Percentiles rank a stretch among this genome's conserved stretches.
Conservation (phyloP, 2,797 vertebrate genomes). For the Eulemur mongoz region DNA sequence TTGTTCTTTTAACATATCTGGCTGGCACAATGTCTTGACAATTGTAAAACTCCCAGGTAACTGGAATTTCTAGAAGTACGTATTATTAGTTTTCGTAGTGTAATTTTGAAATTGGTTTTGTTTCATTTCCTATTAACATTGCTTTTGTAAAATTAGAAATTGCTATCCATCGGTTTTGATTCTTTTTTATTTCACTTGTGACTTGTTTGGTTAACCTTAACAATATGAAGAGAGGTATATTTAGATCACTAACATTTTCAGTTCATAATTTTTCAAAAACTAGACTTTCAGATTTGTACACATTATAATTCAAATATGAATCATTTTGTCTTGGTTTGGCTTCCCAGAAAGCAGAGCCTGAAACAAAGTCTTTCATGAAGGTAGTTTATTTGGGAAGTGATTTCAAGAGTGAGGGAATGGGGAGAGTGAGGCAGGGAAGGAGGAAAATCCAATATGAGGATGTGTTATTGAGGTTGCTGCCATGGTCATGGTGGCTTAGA, state of each 20-base stretch:
- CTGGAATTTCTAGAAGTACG: neutral
- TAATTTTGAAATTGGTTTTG: neutral
- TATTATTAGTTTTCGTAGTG: neutral
- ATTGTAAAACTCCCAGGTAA: neutral
- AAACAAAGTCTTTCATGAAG: neutral
- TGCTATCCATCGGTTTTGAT: neutral
- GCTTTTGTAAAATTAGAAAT: neutral
- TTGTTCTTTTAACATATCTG: neutral
- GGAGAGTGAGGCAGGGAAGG: neutral
- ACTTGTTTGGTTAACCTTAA: neutral
- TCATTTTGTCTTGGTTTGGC: constrained; percentile 25
- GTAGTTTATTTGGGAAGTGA: neutral
- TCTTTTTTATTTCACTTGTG: neutral
- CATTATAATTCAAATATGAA: neutral
- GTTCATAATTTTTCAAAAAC: neutral
- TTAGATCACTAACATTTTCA: neutral
- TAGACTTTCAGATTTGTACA: neutral
- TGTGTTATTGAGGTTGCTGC: neutral
- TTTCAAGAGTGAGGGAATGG: neutral
- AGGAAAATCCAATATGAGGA: neutral
- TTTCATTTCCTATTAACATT: neutral
- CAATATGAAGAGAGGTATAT: neutral
- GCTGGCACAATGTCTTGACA: neutral
- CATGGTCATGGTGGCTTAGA: neutral
- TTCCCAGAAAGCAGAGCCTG: constrained; percentile 10